Evolutionary conservation across 2,797 vertebrate genomes (phyloP), one percentile per base, ranked within the genome.

Genomic region (Falco novaeseelandiae): DNA sequence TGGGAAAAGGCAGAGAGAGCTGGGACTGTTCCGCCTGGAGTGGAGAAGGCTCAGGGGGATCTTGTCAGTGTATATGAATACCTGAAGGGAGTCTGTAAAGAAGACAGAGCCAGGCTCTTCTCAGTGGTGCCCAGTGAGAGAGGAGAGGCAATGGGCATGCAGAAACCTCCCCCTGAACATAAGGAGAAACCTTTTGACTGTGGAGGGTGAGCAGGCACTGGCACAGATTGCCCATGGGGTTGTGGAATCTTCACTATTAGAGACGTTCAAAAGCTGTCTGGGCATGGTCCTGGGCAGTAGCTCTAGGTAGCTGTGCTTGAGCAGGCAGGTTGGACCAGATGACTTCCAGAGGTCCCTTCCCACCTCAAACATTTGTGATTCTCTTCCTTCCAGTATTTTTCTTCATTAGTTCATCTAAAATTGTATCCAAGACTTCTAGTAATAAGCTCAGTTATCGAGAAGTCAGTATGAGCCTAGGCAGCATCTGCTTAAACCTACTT

Each of bases 1-100:
- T 17, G 32, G 26, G 71, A 62, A 78, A 36, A 34, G 29, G 13
- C n/a, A 59, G 61, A 46, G 69, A 46, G n/a, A 52, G 49, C 42
- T 80, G 82, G 29, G 14, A 5, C 29, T 62, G 12, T 36, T 57
- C 48, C 44, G 38, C 34, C 38, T 54, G 82, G 59, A 76, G 49
- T 7, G 29, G 61, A 51, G 57, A 14, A 46, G 36, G 40, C 32
- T 81, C 3, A 7, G 40, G 11, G 19, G 19, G 11, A 12, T 48
- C 29, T 42, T 36, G 10, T 0, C 5, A 1, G 1, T 26, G 18
- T n/a, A 16, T 10, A 8, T 46, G 22, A 48, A 25, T 44, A 48
- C 12, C 34, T 32, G n/a, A 20, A 40, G 34, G 9, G 30, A 40
- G 29, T 9, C 3, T 87, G 12, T 29, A 8, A 48, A 49, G 34